Percentiles rank a stretch among this genome's conserved stretches.
Conservation (phyloP, 2,113 vertebrate species). For the Actinemys pallida region DNA sequence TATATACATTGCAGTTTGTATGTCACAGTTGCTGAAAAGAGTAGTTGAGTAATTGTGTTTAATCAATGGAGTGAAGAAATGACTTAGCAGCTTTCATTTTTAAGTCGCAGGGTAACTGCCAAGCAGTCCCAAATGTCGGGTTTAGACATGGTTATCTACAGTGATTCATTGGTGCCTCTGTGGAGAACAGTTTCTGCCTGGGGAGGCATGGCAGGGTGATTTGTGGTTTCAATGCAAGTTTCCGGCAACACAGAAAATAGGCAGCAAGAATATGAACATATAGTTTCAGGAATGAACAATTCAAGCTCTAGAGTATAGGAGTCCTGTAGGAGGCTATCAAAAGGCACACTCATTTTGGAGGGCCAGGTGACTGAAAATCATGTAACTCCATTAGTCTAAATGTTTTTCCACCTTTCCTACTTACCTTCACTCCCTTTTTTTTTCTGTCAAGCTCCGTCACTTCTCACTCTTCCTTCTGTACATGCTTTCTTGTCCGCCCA, state of each 20-base stretch:
- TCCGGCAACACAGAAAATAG: rapidly evolving
- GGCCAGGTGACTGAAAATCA: background rate
- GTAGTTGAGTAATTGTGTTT: background rate
- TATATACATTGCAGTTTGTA: background rate
- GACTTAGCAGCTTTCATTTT: background rate
- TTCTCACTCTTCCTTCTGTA: background rate
- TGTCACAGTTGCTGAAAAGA: background rate
- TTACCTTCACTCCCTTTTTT: background rate
- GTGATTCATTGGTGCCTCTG: background rate
- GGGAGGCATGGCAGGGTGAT: rapidly evolving
- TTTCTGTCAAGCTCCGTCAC: rapidly evolving
- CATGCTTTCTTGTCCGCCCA: rapidly evolving
- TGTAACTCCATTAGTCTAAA: background rate
- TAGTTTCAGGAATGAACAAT: rapidly evolving
- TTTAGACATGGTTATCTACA: rapidly evolving
- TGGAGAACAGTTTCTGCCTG: background rate
- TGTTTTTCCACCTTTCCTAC: background rate
- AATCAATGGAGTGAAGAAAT: rapidly evolving
- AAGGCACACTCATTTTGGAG: background rate
- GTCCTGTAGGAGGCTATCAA: background rate
- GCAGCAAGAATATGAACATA: rapidly evolving
- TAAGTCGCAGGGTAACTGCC: background rate
- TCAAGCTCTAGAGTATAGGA: background rate
- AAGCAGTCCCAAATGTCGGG: background rate
- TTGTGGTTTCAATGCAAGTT: background rate